Base-by-base conservation (phyloP, 2,113 vertebrate species). In the Mesoclemmys tuberculata region DNA sequence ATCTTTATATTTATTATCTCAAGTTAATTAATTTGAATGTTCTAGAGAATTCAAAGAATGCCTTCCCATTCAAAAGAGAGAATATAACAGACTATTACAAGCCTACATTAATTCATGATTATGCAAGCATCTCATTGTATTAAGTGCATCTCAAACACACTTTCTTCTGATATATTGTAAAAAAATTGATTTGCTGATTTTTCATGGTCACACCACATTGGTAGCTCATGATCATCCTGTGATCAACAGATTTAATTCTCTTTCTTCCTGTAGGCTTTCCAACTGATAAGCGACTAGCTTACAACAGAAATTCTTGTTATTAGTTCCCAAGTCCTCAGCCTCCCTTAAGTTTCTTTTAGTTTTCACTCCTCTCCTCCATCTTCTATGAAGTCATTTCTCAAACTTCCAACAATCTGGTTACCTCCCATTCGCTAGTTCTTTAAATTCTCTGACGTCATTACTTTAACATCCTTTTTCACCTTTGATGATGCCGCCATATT, bases 161-260 rank as follows among this genome's bases (percentile, higher is more conserved):
- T 58, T 91, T 80, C 54, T 58, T 91, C 51, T 79, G 58, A 92
- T 95, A 83, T 1, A 80, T 0, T 81, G 56, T 68, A 68, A 71
- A 94, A 91, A 93, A 84, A 94, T 46, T 71, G 29, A 91, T 90
- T 94, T 58, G 2, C 41, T 91, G 68, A 35, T n/a, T 68, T 68
- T 68, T n/a, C 61, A 68, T 10, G 61, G 35, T 16, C 35, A n/a
- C 18, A n/a, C 35, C 61, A n/a, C 18, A 68, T 8, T 31, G 31
- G 61, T 64, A 3, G 31, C 31, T 64, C 61, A n/a, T 61, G 9
- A n/a, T n/a, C 18, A 21, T 68, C 61, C 61, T n/a, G 31, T 68
- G 35, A 68, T 68, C 21, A 68, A 68, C 61, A n/a, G 61, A 19
- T 18, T 16, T 35, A 68, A 68, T 52, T 52, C 51, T 52, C 18